phyloP scores from a whole-genome alignment of 2,797 vertebrate species.

The Chelonia mydas region DNA sequence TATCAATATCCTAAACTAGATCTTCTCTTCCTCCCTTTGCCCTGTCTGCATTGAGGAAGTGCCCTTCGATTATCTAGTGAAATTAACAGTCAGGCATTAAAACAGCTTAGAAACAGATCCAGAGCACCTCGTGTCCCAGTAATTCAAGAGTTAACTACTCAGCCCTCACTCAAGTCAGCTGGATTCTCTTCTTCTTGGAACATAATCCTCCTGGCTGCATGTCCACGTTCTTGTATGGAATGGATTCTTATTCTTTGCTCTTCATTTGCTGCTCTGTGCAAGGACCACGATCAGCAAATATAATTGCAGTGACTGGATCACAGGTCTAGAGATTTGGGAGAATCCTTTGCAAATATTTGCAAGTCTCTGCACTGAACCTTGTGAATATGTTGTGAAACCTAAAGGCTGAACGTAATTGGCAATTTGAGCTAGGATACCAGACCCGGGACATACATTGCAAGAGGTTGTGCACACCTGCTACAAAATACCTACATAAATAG shows the following conservation, averaged over 20 bases:
- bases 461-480: background rate
- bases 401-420: background rate
- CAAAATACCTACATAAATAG: background rate
- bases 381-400: background rate
- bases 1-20: background rate
- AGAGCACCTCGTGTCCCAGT: rapidly evolving
- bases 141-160: slow-evolving; percentile 5
- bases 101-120: background rate
- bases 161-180: rapidly evolving
- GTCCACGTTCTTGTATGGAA: rapidly evolving
- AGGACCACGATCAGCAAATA: slow-evolving; percentile 56
- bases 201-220: background rate
- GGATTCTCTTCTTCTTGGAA: background rate
- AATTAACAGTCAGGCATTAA: background rate
- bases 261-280: slow-evolving; percentile 34
- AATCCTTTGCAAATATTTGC: slow-evolving; percentile 75
- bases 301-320: slow-evolving; percentile 28
- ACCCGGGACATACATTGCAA: rapidly evolving
- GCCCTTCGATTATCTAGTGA: rapidly evolving
- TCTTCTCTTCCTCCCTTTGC: background rate
- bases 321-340: slow-evolving; percentile 45
- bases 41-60: rapidly evolving
- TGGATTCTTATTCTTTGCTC: background rate
- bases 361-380: rapidly evolving
- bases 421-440: background rate